Evolutionary conservation across 2,888 invertebrate species (phyloP), one percentile per base, ranked within the genome.

Genomic region (Stenoptilia bipunctidactyla): DNA sequence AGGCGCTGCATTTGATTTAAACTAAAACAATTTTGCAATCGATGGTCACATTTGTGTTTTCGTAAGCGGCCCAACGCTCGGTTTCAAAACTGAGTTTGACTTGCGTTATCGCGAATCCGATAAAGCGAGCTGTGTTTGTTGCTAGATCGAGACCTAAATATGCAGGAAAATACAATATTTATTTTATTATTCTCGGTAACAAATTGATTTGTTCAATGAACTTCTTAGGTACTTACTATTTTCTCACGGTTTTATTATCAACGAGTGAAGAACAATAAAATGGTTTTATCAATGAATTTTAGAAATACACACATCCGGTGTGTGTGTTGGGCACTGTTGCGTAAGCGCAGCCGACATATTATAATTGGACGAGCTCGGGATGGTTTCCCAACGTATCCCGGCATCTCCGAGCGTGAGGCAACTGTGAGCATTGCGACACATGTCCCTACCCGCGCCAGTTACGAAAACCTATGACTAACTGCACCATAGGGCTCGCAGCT

Each of bases 11-110:
- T 75, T 72, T 64, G 66, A 74, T 79, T 75, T 68, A 75, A 82
- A 77, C 73, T 79, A 77, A 79, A 80, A 75, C 71, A 76, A 80
- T 82, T 83, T 82, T 74, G 82, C 79, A 82, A 82, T 67, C 76
- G 75, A 80, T 80, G 77, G 76, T 80, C 83, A 82, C 82, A 83
- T 84, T 84, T 79, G 79, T 60, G 73, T 83, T 85, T 84, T 83
- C 84, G 84, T 84, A 84, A 85, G 80, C 77, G 67, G 77, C 82
- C 76, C 79, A 79, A 63, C 71, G 72, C 72, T 69, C 67, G 64
- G 74, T 80, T 82, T 80, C 80, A 77, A 80, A 82, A 82, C 71
- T 55, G 55, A 66, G 74, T 72, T 73, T 73, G 71, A 72, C 77
- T 77, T 75, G 71, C 79, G 76, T 79, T 83, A 83, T 83, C 82